Evolutionary conservation across 2,888 invertebrate species (phyloP).

Genomic region (Cantharis rustica): DNA sequence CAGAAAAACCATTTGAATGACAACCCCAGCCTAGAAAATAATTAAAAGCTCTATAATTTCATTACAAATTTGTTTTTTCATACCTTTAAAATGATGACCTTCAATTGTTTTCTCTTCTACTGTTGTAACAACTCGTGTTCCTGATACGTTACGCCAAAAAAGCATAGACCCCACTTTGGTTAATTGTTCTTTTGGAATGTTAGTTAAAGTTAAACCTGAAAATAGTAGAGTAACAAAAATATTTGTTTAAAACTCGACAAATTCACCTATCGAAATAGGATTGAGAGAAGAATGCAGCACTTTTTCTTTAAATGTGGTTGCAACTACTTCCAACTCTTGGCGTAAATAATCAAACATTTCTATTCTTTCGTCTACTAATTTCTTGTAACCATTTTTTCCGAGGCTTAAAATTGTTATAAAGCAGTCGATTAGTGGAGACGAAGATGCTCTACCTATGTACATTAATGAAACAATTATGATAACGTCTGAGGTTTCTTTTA

Average conservation of each 20-base stretch:
- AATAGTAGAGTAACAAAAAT: neutral
- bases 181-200: slow-evolving; percentile 55
- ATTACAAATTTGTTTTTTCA: neutral
- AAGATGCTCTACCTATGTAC: slow-evolving; percentile 73
- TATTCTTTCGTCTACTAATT: slow-evolving; percentile 55
- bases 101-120: slow-evolving; percentile 61
- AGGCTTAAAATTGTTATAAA: slow-evolving; percentile 76
- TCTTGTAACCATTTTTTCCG: slow-evolving; percentile 68
- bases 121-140: slow-evolving; percentile 67
- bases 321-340: slow-evolving; percentile 55
- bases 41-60: neutral
- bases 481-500: neutral
- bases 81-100: slow-evolving; percentile 63
- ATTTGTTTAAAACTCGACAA: slow-evolving; percentile 11
- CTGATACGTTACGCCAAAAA: slow-evolving; percentile 73
- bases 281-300: slow-evolving; percentile 67
- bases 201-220: slow-evolving; percentile 56
- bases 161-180: slow-evolving; percentile 74
- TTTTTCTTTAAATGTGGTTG: slow-evolving; percentile 62
- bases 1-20: slow-evolving; percentile 63
- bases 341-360: slow-evolving; percentile 29
- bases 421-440: slow-evolving; percentile 72
- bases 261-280: slow-evolving; percentile 71
- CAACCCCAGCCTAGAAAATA: slow-evolving; percentile 69
- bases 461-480: slow-evolving; percentile 15